Percentiles rank a stretch among this genome's conserved stretches.
Evolutionary conservation across 1,140 invertebrate genomes (phyloP).

Genomic region (Drosophila persimilis): DNA sequence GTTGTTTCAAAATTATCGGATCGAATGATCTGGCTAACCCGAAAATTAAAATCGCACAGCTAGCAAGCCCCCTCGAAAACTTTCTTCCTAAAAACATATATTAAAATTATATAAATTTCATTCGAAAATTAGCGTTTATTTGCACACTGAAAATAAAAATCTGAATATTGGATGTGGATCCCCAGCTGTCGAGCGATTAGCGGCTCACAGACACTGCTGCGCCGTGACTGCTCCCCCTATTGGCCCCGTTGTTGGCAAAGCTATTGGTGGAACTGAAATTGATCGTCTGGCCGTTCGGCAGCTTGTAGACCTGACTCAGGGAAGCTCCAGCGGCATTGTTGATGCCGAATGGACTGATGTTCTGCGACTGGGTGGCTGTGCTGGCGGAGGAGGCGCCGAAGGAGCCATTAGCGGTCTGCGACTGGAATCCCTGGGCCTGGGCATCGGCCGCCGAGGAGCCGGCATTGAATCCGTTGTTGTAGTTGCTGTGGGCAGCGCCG

Average conservation of each 20-base stretch:
- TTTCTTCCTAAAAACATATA: too few species aligned
- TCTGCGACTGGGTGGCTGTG: constrained; percentile 75
- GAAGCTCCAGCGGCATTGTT: constrained; percentile 77
- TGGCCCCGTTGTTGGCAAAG: constrained; percentile 78
- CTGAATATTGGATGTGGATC: neutral
- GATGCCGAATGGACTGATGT: constrained; percentile 60
- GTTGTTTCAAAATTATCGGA: too few species aligned
- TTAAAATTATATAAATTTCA: too few species aligned
- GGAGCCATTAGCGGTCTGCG: constrained; percentile 56
- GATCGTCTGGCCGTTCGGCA: constrained; percentile 82
- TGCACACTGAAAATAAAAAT: constrained; percentile 6
- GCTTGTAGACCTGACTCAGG: constrained; percentile 67
- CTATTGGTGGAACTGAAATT: constrained; percentile 80
- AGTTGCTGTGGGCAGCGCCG: constrained; percentile 57
- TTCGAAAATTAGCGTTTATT: neutral
- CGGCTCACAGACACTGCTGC: constrained; percentile 64
- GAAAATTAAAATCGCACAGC: too few species aligned
- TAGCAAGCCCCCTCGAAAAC: too few species aligned
- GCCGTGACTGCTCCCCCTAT: constrained; percentile 69
- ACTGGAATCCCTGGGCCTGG: constrained; percentile 74
- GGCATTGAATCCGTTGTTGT: constrained; percentile 50
- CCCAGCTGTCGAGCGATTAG: constrained; percentile 13
- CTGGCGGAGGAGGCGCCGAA: constrained; percentile 82
- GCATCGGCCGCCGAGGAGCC: constrained; percentile 66
- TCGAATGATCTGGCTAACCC: too few species aligned